Percentiles rank a stretch among this genome's conserved stretches.
Evolutionary conservation across 2,888 invertebrate genomes (phyloP).

Genomic region (Aleiodes leptofemur): DNA sequence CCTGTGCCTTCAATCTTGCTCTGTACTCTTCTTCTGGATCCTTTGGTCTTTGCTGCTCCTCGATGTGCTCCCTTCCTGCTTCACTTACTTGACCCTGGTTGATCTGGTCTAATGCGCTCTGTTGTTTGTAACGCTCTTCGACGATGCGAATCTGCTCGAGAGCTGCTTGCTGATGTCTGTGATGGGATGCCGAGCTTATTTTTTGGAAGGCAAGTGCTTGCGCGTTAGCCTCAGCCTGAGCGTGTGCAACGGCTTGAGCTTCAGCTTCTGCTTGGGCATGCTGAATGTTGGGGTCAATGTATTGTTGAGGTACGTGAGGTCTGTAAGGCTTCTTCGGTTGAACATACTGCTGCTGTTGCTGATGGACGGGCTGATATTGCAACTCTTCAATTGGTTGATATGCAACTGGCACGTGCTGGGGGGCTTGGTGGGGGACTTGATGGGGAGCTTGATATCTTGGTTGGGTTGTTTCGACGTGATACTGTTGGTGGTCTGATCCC

Average conservation of each 20-base stretch:
- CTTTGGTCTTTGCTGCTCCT: slow-evolving; percentile 64
- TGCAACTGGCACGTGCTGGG: slow-evolving; percentile 53
- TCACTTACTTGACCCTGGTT: slow-evolving; percentile 70
- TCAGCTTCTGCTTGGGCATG: slow-evolving; percentile 57
- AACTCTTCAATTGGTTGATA: slow-evolving; percentile 55
- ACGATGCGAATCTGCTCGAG: slow-evolving; percentile 69
- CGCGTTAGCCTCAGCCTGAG: slow-evolving; percentile 69
- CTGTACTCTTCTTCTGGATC: slow-evolving; percentile 69
- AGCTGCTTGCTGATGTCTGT: slow-evolving; percentile 68
- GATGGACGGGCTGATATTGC: slow-evolving; percentile 55
- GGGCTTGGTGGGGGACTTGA: slow-evolving; percentile 55
- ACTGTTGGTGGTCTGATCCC: slow-evolving; percentile 62
- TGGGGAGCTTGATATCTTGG: slow-evolving; percentile 63
- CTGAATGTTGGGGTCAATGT: slow-evolving; percentile 54
- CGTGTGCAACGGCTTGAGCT: slow-evolving; percentile 56
- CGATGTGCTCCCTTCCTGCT: slow-evolving; percentile 68
- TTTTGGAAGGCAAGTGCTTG: slow-evolving; percentile 71
- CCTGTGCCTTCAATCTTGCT: slow-evolving; percentile 68
- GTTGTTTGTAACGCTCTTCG: slow-evolving; percentile 66
- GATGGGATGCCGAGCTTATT: slow-evolving; percentile 67
- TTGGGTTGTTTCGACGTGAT: slow-evolving; percentile 69
- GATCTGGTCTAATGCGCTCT: slow-evolving; percentile 71
- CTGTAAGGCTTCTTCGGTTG: slow-evolving; percentile 58
- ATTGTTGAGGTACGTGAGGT: slow-evolving; percentile 60
- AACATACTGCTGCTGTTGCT: slow-evolving; percentile 54